Percentiles rank a stretch among this genome's conserved stretches.
These are phyloP conservation scores for Cotesia typhae DNA, from an alignment of 1,140 invertebrate species.

Conservation along the genomic window DNA sequence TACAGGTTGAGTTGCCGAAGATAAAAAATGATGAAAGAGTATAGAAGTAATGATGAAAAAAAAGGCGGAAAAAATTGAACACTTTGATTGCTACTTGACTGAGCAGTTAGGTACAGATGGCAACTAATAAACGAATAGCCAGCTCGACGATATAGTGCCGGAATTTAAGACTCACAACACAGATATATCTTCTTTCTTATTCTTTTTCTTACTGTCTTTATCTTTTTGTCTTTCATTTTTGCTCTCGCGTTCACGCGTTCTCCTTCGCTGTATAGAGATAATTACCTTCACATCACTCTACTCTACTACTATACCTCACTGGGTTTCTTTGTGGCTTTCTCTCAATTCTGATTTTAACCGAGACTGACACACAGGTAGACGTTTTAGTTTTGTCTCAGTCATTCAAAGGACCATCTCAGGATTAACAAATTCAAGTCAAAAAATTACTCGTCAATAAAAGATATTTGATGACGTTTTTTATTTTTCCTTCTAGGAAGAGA, in stretches of 20 bases:
- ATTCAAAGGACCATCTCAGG: background rate
- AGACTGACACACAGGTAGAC: conserved; percentile 25
- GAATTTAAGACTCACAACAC: too few relatives aligned
- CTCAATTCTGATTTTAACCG: background rate
- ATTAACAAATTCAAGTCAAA: conserved; percentile 14
- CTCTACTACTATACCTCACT: conserved; percentile 3
- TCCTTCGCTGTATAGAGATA: background rate
- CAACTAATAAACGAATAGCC: too few relatives aligned
- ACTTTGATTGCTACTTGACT: too few relatives aligned
- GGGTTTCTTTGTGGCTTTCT: conserved; percentile 29
- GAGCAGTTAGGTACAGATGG: too few relatives aligned
- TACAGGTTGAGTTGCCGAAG: too few relatives aligned
- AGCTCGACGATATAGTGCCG: too few relatives aligned
- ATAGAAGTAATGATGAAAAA: too few relatives aligned
- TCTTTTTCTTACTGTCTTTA: background rate
- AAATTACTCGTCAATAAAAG: background rate
- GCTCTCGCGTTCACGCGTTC: conserved; percentile 4
- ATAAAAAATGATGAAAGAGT: too few relatives aligned
- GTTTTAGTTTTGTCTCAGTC: background rate
- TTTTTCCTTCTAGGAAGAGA: too few relatives aligned
- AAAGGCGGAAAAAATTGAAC: too few relatives aligned
- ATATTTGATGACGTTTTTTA: too few relatives aligned
- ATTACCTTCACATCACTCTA: conserved; percentile 16
- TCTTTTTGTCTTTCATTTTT: background rate
- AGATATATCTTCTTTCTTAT: background rate